Evolutionary conservation across 2,888 invertebrate species (phyloP).

Genomic region (Hyles lineata): DNA sequence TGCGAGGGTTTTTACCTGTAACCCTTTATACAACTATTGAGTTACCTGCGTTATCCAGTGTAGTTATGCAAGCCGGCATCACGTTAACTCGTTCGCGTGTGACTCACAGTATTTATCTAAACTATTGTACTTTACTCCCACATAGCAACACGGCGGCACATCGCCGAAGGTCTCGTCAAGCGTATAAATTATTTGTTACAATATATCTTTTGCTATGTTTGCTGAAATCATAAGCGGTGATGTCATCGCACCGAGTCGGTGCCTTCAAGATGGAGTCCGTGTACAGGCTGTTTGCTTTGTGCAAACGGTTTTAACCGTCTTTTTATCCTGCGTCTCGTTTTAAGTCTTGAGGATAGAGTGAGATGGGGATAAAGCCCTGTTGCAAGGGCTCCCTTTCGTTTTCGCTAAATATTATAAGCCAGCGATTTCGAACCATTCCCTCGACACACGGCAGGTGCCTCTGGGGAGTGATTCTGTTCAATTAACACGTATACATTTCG

Average conservation of each 20-base stretch:
- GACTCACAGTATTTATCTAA: slow-evolving; percentile 7
- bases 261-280: slow-evolving; percentile 67
- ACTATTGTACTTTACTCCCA: slow-evolving; percentile 18
- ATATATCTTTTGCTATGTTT: slow-evolving; percentile 63
- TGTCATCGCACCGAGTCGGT: slow-evolving; percentile 72
- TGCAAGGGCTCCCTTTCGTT: slow-evolving; percentile 64
- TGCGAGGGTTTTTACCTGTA: neutral
- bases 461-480: slow-evolving; percentile 2
- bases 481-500: slow-evolving; percentile 13
- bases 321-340: slow-evolving; percentile 68
- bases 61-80: slow-evolving; percentile 3
- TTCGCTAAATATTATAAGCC: slow-evolving; percentile 49
- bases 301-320: slow-evolving; percentile 78
- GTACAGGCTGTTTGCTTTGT: slow-evolving; percentile 69
- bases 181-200: slow-evolving; percentile 56
- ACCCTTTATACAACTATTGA: neutral
- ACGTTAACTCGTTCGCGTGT: slow-evolving; percentile 17
- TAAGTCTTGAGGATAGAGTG: slow-evolving; percentile 54
- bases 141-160: slow-evolving; percentile 34
- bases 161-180: slow-evolving; percentile 55
- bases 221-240: slow-evolving; percentile 79
- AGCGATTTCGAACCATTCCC: slow-evolving; percentile 24
- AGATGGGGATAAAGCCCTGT: slow-evolving; percentile 66
- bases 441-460: slow-evolving; percentile 7
- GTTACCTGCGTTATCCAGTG: neutral